A percentile compares a stretch with the other conserved stretches of the same genome.
Conservation (phyloP, 2,888 invertebrate genomes). For the Augiades crinisus region DNA sequence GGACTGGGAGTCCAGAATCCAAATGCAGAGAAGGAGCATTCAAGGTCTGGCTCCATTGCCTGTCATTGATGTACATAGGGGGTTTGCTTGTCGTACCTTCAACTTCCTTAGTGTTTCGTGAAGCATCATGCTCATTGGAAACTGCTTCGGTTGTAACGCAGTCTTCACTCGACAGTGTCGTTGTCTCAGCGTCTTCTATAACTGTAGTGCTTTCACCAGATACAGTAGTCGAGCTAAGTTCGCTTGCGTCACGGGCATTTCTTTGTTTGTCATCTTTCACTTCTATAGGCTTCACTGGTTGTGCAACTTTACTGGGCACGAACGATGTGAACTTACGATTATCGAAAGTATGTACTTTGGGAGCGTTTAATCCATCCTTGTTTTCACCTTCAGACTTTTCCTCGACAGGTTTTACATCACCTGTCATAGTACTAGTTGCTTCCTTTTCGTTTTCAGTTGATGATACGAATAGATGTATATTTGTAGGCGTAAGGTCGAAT, state of each 20-base stretch:
- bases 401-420: conserved; percentile 8
- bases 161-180: conserved; percentile 6
- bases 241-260: conserved; percentile 27
- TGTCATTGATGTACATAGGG: background rate
- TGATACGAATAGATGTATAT: background rate
- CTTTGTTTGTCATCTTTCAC: conserved; percentile 19
- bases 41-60: conserved; percentile 8
- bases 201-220: conserved; percentile 6
- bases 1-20: background rate
- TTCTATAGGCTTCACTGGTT: conserved; percentile 15
- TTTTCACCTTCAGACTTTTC: conserved; percentile 21
- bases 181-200: conserved; percentile 1
- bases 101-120: background rate
- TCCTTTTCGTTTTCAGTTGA: conserved; percentile 28
- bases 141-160: conserved; percentile 1
- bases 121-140: background rate
- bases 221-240: conserved; percentile 5
- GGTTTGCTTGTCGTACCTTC: background rate
- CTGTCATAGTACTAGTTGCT: conserved; percentile 16
- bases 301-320: conserved; percentile 13
- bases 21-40: conserved; percentile 1
- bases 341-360: conserved; percentile 19
- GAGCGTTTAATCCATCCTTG: conserved; percentile 25
- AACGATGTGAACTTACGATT: conserved; percentile 28
- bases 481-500: background rate